Base-by-base conservation (phyloP, 1,140 invertebrate species). In the Drosophila pseudoobscura region DNA sequence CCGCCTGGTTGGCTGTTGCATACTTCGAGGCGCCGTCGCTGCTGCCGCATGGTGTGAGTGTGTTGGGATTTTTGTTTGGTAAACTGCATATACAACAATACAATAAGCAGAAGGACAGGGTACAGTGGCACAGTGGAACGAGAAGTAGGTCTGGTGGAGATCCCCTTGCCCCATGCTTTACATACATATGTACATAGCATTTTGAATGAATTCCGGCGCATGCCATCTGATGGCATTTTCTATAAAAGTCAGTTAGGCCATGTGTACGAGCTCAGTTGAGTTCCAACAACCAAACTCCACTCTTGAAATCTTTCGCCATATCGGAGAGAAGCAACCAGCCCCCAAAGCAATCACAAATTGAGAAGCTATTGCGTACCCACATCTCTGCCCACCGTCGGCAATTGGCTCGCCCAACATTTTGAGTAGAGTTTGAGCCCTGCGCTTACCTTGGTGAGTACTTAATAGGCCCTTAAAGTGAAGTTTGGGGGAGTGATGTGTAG, bases 41-140 rank as follows among this genome's bases (percentile, higher is more conserved):
- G 35, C 35, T 39, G 35, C 35, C 11, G 35, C 11, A 20, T 51
- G 52, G 70, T 65, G 51, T 64, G 69, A 57, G 76, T 83, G 83
- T 79, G 79, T 89, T 87, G 83, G 75, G 71, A 79, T 88, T 89
- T 83, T 88, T 88, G 83, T 88, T 88, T 88, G 83, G 83, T 88
- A 88, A 88, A 88, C 84, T 88, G 85, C 79, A 88, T 77, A 77
- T 88, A 89, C 79, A 88, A 88, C 83, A 88, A 87, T 87, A 87
- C 83, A 87, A 87, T 87, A 87, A 87, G 82, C 84, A 89, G 35
- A 39, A 39, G 79, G 75, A 88, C 78, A 88, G 35, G 35, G 35
- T 6, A 31, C 29, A 54, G 55, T 5, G 24, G 24, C 47, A 57
- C 26, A 39, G 44, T 9, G 17, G 46, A 35, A 8, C 61, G 57